phyloP scores from a whole-genome alignment of 2,888 invertebrate genomes.

The Parelbella ahira region DNA sequence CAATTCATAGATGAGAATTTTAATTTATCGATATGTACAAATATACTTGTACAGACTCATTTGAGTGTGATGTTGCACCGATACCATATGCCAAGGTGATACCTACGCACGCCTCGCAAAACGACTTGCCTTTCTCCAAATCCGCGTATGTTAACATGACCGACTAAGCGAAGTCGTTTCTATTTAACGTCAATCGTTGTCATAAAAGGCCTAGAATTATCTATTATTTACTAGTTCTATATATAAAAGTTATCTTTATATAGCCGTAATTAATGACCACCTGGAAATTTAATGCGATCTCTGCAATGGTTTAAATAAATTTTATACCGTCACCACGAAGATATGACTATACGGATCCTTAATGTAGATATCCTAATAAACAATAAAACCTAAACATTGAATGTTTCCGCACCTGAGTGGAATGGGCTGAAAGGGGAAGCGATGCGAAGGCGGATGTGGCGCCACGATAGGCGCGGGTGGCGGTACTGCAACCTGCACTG shows the following conservation, averaged over 20 bases:
- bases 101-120: constrained; percentile 34
- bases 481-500: constrained; percentile 38
- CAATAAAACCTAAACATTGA: no score
- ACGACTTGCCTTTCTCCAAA: constrained; percentile 47
- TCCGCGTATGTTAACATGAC: constrained; percentile 44
- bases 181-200: constrained; percentile 38
- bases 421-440: constrained; percentile 68
- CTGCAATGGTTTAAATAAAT: no score
- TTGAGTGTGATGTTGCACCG: constrained; percentile 26
- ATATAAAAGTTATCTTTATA: no score
- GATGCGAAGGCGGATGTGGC: constrained; percentile 41
- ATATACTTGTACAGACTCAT: no score
- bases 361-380: no score
- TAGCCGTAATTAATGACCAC: no score
- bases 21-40: no score
- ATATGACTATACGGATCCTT: no score
- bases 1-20: no score
- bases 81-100: constrained; percentile 28
- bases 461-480: constrained; percentile 38
- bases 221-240: constrained; percentile 29
- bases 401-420: constrained; percentile 60
- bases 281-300: no score
- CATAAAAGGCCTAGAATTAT: constrained; percentile 35
- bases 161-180: constrained; percentile 42
- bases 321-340: no score